A percentile compares a stretch with the other conserved stretches of the same genome.
phyloP scores from a whole-genome alignment of 2,888 invertebrate genomes.

The Eupeodes luniger region DNA sequence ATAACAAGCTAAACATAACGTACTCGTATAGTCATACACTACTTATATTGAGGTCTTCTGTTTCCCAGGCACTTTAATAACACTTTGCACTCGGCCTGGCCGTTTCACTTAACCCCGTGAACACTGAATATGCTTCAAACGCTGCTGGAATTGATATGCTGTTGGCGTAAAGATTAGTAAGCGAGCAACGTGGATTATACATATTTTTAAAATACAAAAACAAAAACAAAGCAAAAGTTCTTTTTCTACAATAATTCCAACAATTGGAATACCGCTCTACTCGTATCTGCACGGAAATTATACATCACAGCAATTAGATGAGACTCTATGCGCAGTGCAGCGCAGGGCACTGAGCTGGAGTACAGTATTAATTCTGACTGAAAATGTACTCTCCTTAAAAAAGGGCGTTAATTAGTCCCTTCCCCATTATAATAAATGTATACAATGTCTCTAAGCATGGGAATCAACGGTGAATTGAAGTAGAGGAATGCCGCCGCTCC shows the following conservation, averaged over 20 bases:
- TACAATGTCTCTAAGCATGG: conserved; percentile 32
- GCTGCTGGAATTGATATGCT: conserved; percentile 73
- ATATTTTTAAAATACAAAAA: not conserved
- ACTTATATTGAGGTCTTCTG: conserved; percentile 70
- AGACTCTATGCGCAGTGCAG: conserved; percentile 3
- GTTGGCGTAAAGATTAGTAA: conserved; percentile 73
- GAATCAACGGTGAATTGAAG: conserved; percentile 68
- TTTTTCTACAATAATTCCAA: not conserved
- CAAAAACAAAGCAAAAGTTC: conserved; percentile 16
- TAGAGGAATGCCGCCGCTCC: conserved; percentile 48
- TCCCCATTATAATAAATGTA: not conserved
- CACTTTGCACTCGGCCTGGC: conserved; percentile 78
- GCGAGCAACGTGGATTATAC: conserved; percentile 66
- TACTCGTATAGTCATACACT: too few relatives aligned
- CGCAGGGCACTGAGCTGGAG: not conserved
- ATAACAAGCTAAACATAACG: conserved; percentile 16
- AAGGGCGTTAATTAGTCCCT: conserved; percentile 75
- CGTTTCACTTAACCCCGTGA: conserved; percentile 78
- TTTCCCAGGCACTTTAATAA: conserved; percentile 80
- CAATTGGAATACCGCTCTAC: conserved; percentile 33
- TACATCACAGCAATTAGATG: conserved; percentile 53
- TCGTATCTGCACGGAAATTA: conserved; percentile 49
- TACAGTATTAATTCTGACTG: conserved; percentile 20
- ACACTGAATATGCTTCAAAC: conserved; percentile 60
- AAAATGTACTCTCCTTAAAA: not conserved